phyloP scores from a whole-genome alignment of 2,888 invertebrate species.

The Stenoptilia bipunctidactyla region DNA sequence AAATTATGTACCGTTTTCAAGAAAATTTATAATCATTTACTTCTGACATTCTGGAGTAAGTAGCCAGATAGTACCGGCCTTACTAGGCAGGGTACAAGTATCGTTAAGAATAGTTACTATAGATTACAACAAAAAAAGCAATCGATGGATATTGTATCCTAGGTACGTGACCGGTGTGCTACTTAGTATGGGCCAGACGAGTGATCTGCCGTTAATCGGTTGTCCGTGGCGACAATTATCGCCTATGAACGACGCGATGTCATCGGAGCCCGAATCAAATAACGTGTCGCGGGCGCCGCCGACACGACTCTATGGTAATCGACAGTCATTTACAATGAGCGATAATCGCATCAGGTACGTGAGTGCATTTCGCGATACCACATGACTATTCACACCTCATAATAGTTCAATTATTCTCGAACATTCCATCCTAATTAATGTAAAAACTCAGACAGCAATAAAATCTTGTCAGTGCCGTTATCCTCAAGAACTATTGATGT shows the following conservation, averaged over 20 bases:
- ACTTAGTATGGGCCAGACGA: constrained; percentile 41
- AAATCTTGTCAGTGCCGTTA: neutral
- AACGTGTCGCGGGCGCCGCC: constrained; percentile 42
- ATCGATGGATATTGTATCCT: too few species aligned
- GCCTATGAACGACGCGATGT: constrained; percentile 56
- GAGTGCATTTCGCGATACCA: constrained; percentile 52
- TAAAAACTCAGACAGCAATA: too few species aligned
- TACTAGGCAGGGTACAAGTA: too few species aligned
- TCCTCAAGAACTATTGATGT: neutral
- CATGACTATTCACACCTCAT: constrained; percentile 20
- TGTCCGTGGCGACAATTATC: constrained; percentile 62
- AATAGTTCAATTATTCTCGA: neutral
- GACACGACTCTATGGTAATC: constrained; percentile 65
- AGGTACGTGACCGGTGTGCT: constrained; percentile 10
- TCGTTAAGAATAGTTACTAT: too few species aligned
- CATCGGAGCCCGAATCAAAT: constrained; percentile 55
- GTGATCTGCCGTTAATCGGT: constrained; percentile 61
- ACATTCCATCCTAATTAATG: neutral
- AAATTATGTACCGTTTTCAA: too few species aligned
- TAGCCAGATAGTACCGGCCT: too few species aligned
- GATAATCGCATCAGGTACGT: constrained; percentile 67
- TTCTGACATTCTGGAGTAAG: too few species aligned
- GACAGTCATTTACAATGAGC: constrained; percentile 58
- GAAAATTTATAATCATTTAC: too few species aligned
- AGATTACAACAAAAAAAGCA: too few species aligned